These are phyloP conservation scores for Solenodon paradoxus DNA, from an alignment of 2,113 vertebrate genomes.

Conservation along the genomic window DNA sequence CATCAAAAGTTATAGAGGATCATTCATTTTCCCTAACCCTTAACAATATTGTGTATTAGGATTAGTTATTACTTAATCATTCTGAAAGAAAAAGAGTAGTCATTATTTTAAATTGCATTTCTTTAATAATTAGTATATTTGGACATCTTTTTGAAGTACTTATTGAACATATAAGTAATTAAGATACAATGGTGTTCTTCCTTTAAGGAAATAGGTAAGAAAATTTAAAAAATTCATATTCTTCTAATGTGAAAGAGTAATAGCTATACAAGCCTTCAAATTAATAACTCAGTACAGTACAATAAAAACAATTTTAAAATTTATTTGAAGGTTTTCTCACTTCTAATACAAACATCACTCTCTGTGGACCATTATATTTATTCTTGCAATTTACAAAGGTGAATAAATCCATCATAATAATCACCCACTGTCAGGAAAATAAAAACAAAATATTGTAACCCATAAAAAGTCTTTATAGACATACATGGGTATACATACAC, in stretches of 20 bases:
- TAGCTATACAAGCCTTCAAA: not conserved
- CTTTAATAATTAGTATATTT: slow-evolving; percentile 16
- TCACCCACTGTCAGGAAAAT: not conserved
- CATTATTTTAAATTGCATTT: slow-evolving; percentile 30
- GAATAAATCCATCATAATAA: not conserved
- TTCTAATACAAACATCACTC: slow-evolving; percentile 14
- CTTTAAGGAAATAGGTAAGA: not conserved
- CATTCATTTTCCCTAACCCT: not conserved
- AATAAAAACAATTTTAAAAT: slow-evolving; percentile 18
- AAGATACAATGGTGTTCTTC: slow-evolving; percentile 20
- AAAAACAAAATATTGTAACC: not conserved
- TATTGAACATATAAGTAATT: not conserved
- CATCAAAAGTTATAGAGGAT: not conserved
- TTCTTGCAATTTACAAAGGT: slow-evolving; percentile 18
- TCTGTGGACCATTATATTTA: slow-evolving; percentile 1
- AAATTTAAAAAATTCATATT: slow-evolving; percentile 8
- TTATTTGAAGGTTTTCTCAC: slow-evolving; percentile 15
- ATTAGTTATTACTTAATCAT: not conserved
- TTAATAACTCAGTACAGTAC: not conserved
- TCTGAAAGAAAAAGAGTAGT: slow-evolving; percentile 23
- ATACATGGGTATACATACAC: not conserved
- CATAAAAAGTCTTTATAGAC: not conserved
- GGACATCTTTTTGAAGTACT: not conserved
- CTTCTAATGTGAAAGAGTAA: not conserved
- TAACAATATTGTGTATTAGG: not conserved